Conservation (phyloP, 2,888 invertebrate genomes). For the Pristionchus maxplancki region DNA sequence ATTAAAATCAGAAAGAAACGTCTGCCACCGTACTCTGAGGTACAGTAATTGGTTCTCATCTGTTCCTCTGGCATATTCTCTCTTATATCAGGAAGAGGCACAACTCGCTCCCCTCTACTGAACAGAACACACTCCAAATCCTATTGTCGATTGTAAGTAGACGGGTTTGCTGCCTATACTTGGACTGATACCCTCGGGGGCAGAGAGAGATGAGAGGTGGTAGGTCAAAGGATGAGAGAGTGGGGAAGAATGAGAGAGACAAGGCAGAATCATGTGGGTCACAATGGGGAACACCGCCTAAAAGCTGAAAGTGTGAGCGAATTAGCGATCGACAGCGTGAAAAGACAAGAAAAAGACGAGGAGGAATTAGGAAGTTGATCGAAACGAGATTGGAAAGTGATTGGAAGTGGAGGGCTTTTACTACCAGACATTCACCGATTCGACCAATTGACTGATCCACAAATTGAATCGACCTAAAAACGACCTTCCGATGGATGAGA, state of each 20-base stretch:
- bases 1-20: too few species aligned
- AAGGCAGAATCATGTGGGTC: background rate
- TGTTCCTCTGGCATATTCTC: background rate
- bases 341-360: background rate
- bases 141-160: slow-evolving; percentile 45
- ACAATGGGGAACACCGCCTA: background rate
- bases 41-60: slow-evolving; percentile 27
- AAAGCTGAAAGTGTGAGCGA: slow-evolving; percentile 28
- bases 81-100: background rate
- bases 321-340: background rate
- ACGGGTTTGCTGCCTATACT: slow-evolving; percentile 22
- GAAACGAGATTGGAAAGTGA: slow-evolving; percentile 20
- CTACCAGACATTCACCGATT: background rate
- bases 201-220: background rate
- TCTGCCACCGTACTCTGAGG: background rate
- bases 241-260: background rate
- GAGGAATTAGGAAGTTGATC: slow-evolving; percentile 23
- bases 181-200: slow-evolving; percentile 32
- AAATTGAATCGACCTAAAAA: background rate
- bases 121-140: slow-evolving; percentile 36
- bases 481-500: background rate
- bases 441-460: background rate
- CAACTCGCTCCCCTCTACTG: background rate
- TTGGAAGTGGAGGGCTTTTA: slow-evolving; percentile 24
- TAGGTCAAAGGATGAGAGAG: slow-evolving; percentile 11